phyloP scores from a whole-genome alignment of 2,113 vertebrate genomes.

The Euleptes europaea region DNA sequence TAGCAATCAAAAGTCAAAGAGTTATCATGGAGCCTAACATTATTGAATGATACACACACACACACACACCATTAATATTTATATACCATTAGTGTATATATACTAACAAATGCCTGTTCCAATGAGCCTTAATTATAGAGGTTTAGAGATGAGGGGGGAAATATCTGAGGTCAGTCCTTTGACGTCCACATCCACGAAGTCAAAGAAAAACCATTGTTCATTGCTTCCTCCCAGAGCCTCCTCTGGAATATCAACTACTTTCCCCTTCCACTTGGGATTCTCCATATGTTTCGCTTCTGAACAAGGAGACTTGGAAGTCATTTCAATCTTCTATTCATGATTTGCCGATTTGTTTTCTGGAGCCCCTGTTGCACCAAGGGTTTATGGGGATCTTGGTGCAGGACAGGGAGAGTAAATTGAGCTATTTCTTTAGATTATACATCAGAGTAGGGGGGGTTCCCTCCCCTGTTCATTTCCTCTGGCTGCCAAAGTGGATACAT shows the following conservation, averaged over 20 bases:
- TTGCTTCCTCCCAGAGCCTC: conserved; percentile 27
- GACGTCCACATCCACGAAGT: conserved; percentile 28
- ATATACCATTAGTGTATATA: too few relatives aligned
- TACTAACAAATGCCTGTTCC: conserved; percentile 29
- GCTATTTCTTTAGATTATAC: conserved; percentile 48
- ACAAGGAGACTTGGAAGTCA: conserved; percentile 62
- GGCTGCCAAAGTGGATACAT: conserved; percentile 57
- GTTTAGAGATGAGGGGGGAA: conserved; percentile 37
- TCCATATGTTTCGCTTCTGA: conserved; percentile 53
- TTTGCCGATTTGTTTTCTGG: conserved; percentile 45
- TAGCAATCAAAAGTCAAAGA: conserved; percentile 16
- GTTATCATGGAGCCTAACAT: conserved; percentile 21
- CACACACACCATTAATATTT: too few relatives aligned
- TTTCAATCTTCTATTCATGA: conserved; percentile 58
- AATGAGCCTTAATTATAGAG: conserved; percentile 30
- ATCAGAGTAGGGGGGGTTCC: conserved; percentile 4
- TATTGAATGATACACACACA: too few relatives aligned
- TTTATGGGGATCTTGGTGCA: conserved; percentile 39
- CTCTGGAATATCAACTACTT: conserved; percentile 61
- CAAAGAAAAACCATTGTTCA: conserved; percentile 42
- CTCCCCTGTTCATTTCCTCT: conserved; percentile 48
- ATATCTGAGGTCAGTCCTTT: conserved; percentile 41
- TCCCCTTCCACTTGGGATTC: conserved; percentile 60
- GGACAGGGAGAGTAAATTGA: conserved; percentile 4
- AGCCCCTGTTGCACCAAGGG: conserved; percentile 29